A percentile compares a stretch with the other conserved stretches of the same genome.
phyloP scores from a whole-genome alignment of 1,140 invertebrate genomes.

The Drosophila bipectinata region DNA sequence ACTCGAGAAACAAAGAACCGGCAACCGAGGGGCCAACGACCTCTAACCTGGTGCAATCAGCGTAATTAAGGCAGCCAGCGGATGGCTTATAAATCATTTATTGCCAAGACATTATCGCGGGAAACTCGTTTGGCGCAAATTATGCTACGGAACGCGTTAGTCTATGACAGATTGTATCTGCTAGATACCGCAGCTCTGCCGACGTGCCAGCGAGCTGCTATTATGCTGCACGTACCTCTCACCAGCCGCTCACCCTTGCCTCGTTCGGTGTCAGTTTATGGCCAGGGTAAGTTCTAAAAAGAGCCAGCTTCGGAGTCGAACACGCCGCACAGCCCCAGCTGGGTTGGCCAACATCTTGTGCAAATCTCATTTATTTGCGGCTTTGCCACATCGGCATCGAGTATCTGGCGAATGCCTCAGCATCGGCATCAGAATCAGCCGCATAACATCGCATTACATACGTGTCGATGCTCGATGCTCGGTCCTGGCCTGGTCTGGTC shows the following conservation, averaged over 20 bases:
- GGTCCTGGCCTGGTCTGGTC: constrained; percentile 9
- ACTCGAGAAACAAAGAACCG: not conserved
- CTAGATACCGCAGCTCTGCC: constrained; percentile 45
- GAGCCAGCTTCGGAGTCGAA: constrained; percentile 26
- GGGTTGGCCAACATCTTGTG: constrained; percentile 58
- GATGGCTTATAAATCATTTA: constrained; percentile 71
- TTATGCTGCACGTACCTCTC: constrained; percentile 27
- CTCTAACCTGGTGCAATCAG: constrained; percentile 47
- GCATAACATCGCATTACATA: constrained; percentile 42
- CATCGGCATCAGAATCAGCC: not conserved
- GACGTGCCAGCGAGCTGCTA: constrained; percentile 51
- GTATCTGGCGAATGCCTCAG: constrained; percentile 32
- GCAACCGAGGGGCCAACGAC: constrained; percentile 48
- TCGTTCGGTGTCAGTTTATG: constrained; percentile 68
- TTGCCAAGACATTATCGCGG: constrained; percentile 67
- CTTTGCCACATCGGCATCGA: constrained; percentile 27
- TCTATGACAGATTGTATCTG: constrained; percentile 78
- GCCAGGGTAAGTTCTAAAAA: constrained; percentile 61
- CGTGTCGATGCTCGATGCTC: constrained; percentile 27
- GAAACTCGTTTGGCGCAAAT: constrained; percentile 70
- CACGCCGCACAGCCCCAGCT: constrained; percentile 34
- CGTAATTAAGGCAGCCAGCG: constrained; percentile 53
- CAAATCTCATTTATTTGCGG: constrained; percentile 60
- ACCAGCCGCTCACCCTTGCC: not conserved
- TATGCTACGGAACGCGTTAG: constrained; percentile 65